These are phyloP conservation scores for Actinemys pallida DNA, from an alignment of 2,113 vertebrate species.

Conservation along the genomic window DNA sequence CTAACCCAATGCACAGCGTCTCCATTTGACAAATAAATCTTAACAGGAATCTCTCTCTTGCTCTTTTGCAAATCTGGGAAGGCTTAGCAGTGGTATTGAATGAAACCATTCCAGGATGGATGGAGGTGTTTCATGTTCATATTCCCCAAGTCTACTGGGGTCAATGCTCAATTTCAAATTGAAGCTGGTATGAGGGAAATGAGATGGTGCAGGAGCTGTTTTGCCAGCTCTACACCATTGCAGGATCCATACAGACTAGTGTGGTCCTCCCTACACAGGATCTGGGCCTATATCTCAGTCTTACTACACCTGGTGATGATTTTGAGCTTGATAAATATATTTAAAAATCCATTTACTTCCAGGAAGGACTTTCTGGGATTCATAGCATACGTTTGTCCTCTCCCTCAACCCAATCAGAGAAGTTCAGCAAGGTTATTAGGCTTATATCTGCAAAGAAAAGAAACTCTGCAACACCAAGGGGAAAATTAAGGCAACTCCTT, in stretches of 20 bases:
- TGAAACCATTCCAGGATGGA: accelerated
- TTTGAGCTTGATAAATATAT: background rate
- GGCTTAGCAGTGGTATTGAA: background rate
- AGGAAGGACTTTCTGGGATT: background rate
- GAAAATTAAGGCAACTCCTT: background rate
- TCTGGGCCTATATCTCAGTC: background rate
- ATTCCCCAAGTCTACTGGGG: background rate
- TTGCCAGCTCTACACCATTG: background rate
- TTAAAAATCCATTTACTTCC: background rate
- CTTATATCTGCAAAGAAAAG: background rate
- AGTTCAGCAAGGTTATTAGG: background rate
- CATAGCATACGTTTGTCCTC: background rate
- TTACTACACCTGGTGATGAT: background rate
- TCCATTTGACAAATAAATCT: background rate
- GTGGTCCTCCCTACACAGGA: background rate
- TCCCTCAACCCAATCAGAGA: background rate
- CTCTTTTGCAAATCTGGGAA: background rate
- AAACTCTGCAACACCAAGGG: background rate
- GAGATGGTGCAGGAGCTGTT: background rate
- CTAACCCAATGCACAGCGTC: accelerated
- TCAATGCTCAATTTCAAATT: background rate
- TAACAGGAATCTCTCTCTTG: accelerated
- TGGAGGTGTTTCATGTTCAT: background rate
- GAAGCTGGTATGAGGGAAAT: background rate
- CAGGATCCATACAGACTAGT: background rate